A percentile compares a stretch with the other conserved stretches of the same genome.
Conservation (phyloP, 2,888 invertebrate genomes). For the Erebia palarica region DNA sequence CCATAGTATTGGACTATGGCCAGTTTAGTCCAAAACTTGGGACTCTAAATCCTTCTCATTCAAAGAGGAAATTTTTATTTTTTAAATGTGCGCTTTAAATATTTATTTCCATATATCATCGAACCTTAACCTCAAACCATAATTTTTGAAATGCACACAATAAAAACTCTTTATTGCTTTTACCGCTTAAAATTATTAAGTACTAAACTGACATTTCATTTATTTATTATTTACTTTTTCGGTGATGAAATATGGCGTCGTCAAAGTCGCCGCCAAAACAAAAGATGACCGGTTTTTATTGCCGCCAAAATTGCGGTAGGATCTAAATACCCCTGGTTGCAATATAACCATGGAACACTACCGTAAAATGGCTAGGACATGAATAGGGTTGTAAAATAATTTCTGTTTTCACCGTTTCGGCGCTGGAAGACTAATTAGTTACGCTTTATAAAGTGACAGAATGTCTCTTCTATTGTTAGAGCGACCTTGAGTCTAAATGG, state of each 20-base stretch:
- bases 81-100: too few species aligned
- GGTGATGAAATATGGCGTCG: conserved; percentile 26
- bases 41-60: too few species aligned
- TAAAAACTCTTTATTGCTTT: background rate
- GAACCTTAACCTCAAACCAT: background rate
- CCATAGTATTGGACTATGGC: too few species aligned
- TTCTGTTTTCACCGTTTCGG: conserved; percentile 22
- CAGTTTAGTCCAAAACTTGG: too few species aligned
- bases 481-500: conserved; percentile 19
- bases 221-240: background rate
- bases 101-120: background rate
- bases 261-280: conserved; percentile 30
- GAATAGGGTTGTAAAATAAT: conserved; percentile 29
- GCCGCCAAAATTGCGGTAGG: conserved; percentile 28
- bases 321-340: conserved; percentile 26
- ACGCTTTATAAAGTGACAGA: conserved; percentile 28
- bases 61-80: too few species aligned
- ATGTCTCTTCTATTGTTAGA: conserved; percentile 19
- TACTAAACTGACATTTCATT: conserved; percentile 18
- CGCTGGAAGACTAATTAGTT: conserved; percentile 23
- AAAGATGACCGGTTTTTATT: conserved; percentile 18
- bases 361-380: conserved; percentile 24
- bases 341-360: conserved; percentile 32
- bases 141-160: background rate
- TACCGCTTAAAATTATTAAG: conserved; percentile 26